A percentile compares a stretch with the other conserved stretches of the same genome.
These are phyloP conservation scores for Xenus cinereus DNA, from an alignment of 2,113 vertebrate species.

Conservation along the genomic window DNA sequence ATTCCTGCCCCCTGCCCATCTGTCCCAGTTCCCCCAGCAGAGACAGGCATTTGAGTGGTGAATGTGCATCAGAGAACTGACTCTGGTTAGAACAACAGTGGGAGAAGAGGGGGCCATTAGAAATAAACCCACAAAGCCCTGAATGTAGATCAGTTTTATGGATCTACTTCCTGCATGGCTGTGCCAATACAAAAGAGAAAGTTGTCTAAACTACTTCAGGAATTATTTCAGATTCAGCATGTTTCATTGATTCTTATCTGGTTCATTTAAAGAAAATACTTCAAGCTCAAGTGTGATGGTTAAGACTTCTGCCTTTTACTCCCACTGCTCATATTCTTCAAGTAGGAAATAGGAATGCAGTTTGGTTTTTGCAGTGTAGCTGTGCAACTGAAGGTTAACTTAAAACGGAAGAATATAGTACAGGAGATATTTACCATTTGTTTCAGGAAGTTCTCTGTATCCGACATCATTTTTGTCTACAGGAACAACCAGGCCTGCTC, in stretches of 20 bases:
- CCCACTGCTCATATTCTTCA: not conserved
- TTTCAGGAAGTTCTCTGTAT: constrained; percentile 95
- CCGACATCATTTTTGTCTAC: constrained; percentile 95
- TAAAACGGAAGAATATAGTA: not conserved
- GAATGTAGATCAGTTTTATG: not conserved
- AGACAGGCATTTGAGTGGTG: not conserved
- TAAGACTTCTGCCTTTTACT: not conserved
- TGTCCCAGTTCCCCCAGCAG: rapidly evolving
- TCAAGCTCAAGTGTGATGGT: not conserved
- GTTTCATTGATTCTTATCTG: not conserved
- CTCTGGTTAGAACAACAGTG: not conserved
- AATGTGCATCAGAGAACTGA: not conserved
- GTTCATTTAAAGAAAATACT: not conserved
- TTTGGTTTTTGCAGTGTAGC: not conserved
- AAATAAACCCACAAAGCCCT: not conserved
- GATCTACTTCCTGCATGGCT: not conserved
- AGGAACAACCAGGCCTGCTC: constrained; percentile 91
- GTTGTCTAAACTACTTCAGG: not conserved
- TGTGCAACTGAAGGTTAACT: not conserved
- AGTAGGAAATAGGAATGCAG: not conserved
- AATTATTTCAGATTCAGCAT: not conserved
- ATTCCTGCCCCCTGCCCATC: not conserved
- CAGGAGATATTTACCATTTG: constrained; percentile 79
- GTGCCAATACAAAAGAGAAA: not conserved
- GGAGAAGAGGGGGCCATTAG: not conserved